Conservation (phyloP, 2,888 invertebrate species). For the Cyclophora punctaria region DNA sequence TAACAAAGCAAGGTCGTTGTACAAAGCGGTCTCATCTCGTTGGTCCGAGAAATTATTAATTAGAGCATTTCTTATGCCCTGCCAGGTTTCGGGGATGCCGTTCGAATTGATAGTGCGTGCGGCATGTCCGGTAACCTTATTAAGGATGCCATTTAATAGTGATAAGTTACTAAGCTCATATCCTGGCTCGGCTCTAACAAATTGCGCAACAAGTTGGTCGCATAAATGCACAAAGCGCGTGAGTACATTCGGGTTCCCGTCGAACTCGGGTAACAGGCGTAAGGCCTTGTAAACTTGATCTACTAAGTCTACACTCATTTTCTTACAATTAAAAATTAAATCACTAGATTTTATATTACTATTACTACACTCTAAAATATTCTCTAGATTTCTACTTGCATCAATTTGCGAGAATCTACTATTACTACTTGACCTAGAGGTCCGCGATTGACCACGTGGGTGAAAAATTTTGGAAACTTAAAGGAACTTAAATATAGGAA, state of each 20-base stretch:
- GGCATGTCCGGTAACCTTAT: slow-evolving; percentile 4
- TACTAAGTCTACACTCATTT: neutral
- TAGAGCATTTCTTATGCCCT: slow-evolving; percentile 14
- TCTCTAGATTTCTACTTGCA: no score
- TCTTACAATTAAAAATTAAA: neutral
- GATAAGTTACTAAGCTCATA: no score
- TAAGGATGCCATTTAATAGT: slow-evolving; percentile 1
- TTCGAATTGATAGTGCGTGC: slow-evolving; percentile 10
- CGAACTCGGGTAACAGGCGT: slow-evolving; percentile 2
- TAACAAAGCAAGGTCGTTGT: slow-evolving; percentile 15
- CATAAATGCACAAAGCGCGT: neutral
- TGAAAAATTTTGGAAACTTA: no score
- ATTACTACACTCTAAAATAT: no score
- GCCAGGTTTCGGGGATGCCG: slow-evolving; percentile 17
- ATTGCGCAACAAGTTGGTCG: neutral
- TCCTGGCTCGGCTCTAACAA: no score
- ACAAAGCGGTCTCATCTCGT: slow-evolving; percentile 2
- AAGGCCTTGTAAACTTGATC: neutral
- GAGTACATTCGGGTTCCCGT: no score
- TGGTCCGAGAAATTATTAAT: slow-evolving; percentile 24
- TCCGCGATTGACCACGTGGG: no score
- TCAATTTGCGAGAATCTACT: no score
- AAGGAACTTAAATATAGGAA: no score
- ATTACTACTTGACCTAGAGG: no score
- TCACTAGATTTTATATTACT: no score